Base-by-base conservation (phyloP, 2,797 vertebrate species). In the Staurois parvus region DNA sequence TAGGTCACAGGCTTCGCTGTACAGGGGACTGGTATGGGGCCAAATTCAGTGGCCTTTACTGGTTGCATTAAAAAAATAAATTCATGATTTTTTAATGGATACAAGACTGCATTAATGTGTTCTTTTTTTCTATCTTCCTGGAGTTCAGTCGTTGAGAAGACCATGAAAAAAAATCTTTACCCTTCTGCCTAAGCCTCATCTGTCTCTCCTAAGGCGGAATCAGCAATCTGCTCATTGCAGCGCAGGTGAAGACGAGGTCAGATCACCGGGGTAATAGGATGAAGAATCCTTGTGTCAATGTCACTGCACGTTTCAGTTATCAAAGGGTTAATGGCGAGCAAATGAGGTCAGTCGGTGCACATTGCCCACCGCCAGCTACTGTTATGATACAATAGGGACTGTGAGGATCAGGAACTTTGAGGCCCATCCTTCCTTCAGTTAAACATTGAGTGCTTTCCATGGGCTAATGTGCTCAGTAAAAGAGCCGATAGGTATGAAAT, bases 181-280 rank as follows among this genome's bases (percentile, higher is more conserved):
- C 73, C 81, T 56, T 69, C 45, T 59, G 73, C 24, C 73, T 68
- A 83, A 76, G 56, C 40, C 64, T 42, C 21, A 59, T 59, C 21
- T 8, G 42, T 45, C 21, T 67, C 29, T 30, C 30, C 45, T 68
- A 32, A 26, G 30, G 59, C 67, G 42, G 48, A 28, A 79, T 77
- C 34, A 79, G 32, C 73, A 37, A 85, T 73, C 69, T 37, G 30
- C 52, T 79, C 37, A 73, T 24, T 24, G 84, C 76, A 37, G 29
- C 2, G 70, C 45, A 12, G 40, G 77, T 45, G 70, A 69, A 59
- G 72, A 24, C 29, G 67, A 67, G 84, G 84, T 85, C 84, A 85
- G 19, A 21, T 30, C 77, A 56, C 42, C 70, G 37, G 69, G 2
- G 59, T 48, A 29, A 74, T 24, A 68, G 42, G 1, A 7, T 12